Base-by-base conservation (phyloP, 2,888 invertebrate species). In the Xanthia icteritia region DNA sequence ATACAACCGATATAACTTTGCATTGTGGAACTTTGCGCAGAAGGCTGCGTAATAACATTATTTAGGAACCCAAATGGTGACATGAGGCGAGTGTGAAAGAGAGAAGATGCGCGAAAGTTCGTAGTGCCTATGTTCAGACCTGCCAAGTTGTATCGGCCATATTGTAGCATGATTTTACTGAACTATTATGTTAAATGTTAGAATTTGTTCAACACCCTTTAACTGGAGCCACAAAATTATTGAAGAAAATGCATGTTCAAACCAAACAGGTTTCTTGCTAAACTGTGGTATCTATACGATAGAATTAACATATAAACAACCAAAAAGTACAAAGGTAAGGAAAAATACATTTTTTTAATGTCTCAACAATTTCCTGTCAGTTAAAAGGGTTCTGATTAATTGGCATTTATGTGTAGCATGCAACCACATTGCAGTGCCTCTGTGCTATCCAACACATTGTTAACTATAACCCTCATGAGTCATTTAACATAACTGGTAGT, bases 371-470 rank as follows among this genome's bases (percentile, higher is more conserved):
- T 54, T 23, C 39, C 56, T 48, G 58, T 15, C 77, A 82, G 72
- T 65, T 82, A 74, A 79, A 86, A 70, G 71, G 71, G 69, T 77
- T 65, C 36, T 70, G n/a, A 61, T 61, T 42, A 36, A n/a, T n/a
- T n/a, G n/a, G 64, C 66, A 71, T 74, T 84, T 76, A 83, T 83
- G 76, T 86, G 77, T 78, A 83, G 87, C 86, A 89, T 86, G 89
- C 89, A 89, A 85, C 56, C 63, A 69, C 48, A 67, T 70, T 64
- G 31, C 71, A 75, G 48, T 91, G 90, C 90, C 86, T 92, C 87
- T 93, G 94, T 95, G 92, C 92, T 92, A 94, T 94, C 94, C 93
- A 91, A 92, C 88, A 85, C 90, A 90, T 91, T 91, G 11, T 71
- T 91, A 92, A 92, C 91, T 88, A 83, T 89, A 89, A 88, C 88